Percentiles rank a stretch among this genome's conserved stretches.
phyloP scores from a whole-genome alignment of 2,113 vertebrate species.

The Istiophorus platypterus region DNA sequence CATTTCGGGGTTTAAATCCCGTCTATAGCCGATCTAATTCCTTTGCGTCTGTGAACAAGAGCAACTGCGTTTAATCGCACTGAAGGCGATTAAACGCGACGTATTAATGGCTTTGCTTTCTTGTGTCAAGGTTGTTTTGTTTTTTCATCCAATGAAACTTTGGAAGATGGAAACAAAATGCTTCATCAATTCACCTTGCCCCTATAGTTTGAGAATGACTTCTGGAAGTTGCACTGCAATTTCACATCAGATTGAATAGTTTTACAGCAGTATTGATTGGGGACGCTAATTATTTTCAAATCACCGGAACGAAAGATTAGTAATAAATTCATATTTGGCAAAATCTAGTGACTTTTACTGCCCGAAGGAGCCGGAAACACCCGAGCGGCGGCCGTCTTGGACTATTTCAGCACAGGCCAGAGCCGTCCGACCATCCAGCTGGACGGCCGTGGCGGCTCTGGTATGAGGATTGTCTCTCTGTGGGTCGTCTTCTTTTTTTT shows the following conservation, averaged over 20 bases:
- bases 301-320: slow-evolving; percentile 19
- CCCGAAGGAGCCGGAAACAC: slow-evolving; percentile 17
- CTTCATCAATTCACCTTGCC: neutral
- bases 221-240: slow-evolving; percentile 40
- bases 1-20: too few relatives aligned
- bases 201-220: slow-evolving; percentile 12
- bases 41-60: too few relatives aligned
- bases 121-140: slow-evolving; percentile 43
- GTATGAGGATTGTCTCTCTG: slow-evolving; percentile 32
- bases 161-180: slow-evolving; percentile 10
- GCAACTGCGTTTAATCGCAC: slow-evolving; percentile 14
- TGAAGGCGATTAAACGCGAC: slow-evolving; percentile 38
- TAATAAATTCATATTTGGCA: too few relatives aligned
- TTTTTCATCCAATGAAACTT: slow-evolving; percentile 43
- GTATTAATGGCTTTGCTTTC: slow-evolving; percentile 33
- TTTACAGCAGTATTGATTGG: slow-evolving; percentile 36
- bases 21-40: too few relatives aligned
- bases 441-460: slow-evolving; percentile 14
- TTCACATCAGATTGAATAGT: slow-evolving; percentile 26
- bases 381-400: slow-evolving; percentile 21
- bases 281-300: slow-evolving; percentile 31
- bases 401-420: slow-evolving; percentile 30
- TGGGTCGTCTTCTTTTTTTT: slow-evolving; percentile 3
- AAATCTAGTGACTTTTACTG: too few relatives aligned
- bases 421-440: slow-evolving; percentile 23